phyloP scores from a whole-genome alignment of 2,888 invertebrate species.

The Pogonocherus hispidulus region DNA sequence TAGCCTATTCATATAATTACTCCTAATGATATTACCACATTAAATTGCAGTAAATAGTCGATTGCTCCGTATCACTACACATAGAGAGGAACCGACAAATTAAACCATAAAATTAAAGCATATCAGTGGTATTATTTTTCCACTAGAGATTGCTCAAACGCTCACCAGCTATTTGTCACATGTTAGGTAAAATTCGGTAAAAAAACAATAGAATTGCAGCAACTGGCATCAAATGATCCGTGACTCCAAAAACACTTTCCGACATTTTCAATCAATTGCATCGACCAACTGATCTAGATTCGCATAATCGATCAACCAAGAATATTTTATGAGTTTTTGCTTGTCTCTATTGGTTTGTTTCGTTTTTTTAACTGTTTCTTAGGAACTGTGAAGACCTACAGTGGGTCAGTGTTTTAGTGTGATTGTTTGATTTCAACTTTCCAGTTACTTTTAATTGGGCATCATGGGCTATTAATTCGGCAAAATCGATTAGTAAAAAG shows the following conservation, averaged over 20 bases:
- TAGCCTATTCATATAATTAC: too few species aligned
- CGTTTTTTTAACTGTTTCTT: slow-evolving; percentile 6
- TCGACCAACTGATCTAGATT: slow-evolving; percentile 47
- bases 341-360: neutral
- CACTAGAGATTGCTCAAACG: slow-evolving; percentile 31
- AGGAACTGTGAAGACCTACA: slow-evolving; percentile 23
- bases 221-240: slow-evolving; percentile 38
- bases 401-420: slow-evolving; percentile 14
- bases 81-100: slow-evolving; percentile 16
- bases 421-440: slow-evolving; percentile 18
- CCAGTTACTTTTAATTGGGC: slow-evolving; percentile 14
- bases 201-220: slow-evolving; percentile 36
- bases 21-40: too few species aligned
- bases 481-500: slow-evolving; percentile 3
- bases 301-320: slow-evolving; percentile 43
- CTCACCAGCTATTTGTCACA: slow-evolving; percentile 22
- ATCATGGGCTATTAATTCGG: slow-evolving; percentile 17
- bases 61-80: neutral
- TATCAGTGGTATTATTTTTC: slow-evolving; percentile 26
- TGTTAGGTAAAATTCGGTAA: slow-evolving; percentile 29
- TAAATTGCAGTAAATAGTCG: too few species aligned
- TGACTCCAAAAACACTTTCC: slow-evolving; percentile 43
- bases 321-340: slow-evolving; percentile 31
- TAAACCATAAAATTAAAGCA: slow-evolving; percentile 9
- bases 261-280: slow-evolving; percentile 42